Percentiles rank a stretch among this genome's conserved stretches.
phyloP scores from a whole-genome alignment of 2,113 vertebrate species.

The Halichoerus grypus region DNA sequence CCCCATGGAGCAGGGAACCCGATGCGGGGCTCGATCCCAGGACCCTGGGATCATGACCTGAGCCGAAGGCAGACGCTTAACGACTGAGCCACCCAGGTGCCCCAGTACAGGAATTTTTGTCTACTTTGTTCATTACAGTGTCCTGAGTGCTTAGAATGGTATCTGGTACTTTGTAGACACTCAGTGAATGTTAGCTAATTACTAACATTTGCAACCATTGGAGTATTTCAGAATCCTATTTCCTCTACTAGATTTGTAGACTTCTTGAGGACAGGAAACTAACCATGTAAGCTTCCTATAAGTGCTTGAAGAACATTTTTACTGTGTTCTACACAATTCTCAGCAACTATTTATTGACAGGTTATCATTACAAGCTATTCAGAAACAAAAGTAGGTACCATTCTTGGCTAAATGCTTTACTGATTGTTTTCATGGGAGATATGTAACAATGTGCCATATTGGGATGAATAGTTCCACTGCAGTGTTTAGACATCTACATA shows the following conservation, averaged over 20 bases:
- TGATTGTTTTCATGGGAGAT: background rate
- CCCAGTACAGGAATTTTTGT: background rate
- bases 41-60: too few relatives aligned
- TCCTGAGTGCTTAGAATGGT: background rate
- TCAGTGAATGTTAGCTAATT: background rate
- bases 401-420: background rate
- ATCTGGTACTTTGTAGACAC: background rate
- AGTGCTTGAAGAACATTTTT: background rate
- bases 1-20: too few relatives aligned
- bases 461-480: background rate
- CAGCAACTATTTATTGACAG: background rate
- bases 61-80: too few relatives aligned
- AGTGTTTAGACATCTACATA: background rate
- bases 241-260: background rate
- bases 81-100: too few relatives aligned
- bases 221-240: background rate
- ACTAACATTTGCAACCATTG: background rate
- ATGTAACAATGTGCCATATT: background rate
- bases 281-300: background rate
- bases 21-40: too few relatives aligned
- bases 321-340: background rate
- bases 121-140: background rate
- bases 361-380: background rate
- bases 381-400: background rate
- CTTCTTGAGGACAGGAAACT: background rate